Evolutionary conservation across 2,888 invertebrate genomes (phyloP).

Genomic region (Oligia latruncula): DNA sequence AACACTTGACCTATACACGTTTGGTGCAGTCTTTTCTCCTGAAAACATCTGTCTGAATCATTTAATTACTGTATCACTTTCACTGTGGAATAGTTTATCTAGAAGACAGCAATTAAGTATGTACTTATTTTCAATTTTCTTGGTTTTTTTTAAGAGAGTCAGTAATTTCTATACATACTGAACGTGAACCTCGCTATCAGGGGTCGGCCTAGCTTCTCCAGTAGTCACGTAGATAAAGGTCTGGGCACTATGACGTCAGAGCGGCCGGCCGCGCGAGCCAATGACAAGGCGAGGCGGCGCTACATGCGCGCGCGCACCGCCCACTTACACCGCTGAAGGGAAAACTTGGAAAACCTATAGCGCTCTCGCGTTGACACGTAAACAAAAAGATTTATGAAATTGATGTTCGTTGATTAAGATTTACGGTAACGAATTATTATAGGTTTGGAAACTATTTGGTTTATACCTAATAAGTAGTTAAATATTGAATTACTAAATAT

Average conservation of each 20-base stretch:
- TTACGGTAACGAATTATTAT: background rate
- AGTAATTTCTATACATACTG: slow-evolving; percentile 39
- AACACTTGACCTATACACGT: slow-evolving; percentile 26
- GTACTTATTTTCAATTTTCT: background rate
- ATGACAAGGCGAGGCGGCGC: slow-evolving; percentile 84
- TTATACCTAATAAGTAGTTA: background rate
- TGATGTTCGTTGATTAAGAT: background rate
- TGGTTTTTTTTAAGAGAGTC: background rate
- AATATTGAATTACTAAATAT: background rate
- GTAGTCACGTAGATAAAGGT: slow-evolving; percentile 78
- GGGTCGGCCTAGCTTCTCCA: slow-evolving; percentile 70
- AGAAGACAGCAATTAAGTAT: background rate
- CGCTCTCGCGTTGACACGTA: slow-evolving; percentile 22
- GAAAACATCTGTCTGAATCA: background rate
- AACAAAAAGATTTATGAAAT: slow-evolving; percentile 19
- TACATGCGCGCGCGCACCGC: slow-evolving; percentile 81
- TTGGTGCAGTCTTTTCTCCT: background rate
- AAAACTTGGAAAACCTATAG: slow-evolving; percentile 83
- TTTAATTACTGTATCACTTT: slow-evolving; percentile 4
- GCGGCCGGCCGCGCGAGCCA: slow-evolving; percentile 83
- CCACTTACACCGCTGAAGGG: slow-evolving; percentile 76
- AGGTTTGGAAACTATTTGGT: background rate
- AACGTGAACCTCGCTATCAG: slow-evolving; percentile 65
- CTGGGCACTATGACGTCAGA: slow-evolving; percentile 86
- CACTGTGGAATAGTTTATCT: slow-evolving; percentile 1